These are phyloP conservation scores for Catharus fuscescens DNA, from an alignment of 2,113 vertebrate genomes.

Conservation along the genomic window DNA sequence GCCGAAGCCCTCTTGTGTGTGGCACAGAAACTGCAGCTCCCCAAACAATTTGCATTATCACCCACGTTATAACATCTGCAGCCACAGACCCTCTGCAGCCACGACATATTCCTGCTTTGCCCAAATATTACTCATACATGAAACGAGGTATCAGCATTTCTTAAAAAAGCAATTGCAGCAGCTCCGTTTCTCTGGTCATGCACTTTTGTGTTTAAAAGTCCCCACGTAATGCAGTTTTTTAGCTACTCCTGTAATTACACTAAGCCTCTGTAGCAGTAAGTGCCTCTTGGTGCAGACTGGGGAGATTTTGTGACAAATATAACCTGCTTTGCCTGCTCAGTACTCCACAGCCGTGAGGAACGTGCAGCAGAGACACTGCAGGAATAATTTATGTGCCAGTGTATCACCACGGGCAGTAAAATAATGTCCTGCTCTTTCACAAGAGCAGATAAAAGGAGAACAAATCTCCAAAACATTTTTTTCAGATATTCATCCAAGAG, in stretches of 20 bases:
- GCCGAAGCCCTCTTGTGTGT: not conserved
- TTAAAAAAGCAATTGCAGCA: not conserved
- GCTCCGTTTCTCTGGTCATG: not conserved
- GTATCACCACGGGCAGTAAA: not conserved
- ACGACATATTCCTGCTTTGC: not conserved
- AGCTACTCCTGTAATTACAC: not conserved
- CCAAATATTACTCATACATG: not conserved
- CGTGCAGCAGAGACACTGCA: not conserved
- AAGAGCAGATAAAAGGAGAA: not conserved
- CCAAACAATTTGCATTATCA: not conserved
- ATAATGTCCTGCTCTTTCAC: slow-evolving; percentile 4
- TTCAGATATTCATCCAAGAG: not conserved
- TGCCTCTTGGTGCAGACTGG: not conserved
- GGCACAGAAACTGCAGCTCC: not conserved
- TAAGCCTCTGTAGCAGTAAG: not conserved
- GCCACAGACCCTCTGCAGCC: not conserved
- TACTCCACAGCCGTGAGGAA: not conserved
- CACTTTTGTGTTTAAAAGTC: not conserved
- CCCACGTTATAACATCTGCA: not conserved
- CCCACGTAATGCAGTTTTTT: not conserved
- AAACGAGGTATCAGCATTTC: not conserved
- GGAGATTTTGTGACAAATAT: not conserved
- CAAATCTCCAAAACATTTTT: slow-evolving; percentile 2
- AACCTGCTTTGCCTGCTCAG: not conserved
- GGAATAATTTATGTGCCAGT: slow-evolving; percentile 40